A percentile compares a stretch with the other conserved stretches of the same genome.
Conservation (phyloP, 1,140 invertebrate species). For the Trichonephila clavata region DNA sequence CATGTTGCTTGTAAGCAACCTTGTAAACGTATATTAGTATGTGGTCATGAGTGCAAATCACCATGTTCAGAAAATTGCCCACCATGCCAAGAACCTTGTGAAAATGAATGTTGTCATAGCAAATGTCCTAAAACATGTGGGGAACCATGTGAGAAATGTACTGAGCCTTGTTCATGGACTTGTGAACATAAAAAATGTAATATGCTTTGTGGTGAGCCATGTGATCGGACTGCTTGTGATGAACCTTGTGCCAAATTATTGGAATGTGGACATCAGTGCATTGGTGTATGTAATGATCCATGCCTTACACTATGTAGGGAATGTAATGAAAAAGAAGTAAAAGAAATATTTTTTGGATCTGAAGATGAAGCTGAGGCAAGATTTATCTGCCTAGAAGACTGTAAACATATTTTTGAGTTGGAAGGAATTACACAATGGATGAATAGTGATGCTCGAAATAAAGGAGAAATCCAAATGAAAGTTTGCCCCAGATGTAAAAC, state of each 20-base stretch:
- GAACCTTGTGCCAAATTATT: constrained; percentile 82
- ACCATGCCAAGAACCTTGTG: constrained; percentile 78
- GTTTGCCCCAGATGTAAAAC: constrained; percentile 86
- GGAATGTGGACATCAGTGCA: constrained; percentile 86
- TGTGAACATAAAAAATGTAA: constrained; percentile 84
- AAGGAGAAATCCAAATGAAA: constrained; percentile 82
- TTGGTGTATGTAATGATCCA: constrained; percentile 87
- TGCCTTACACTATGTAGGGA: constrained; percentile 81
- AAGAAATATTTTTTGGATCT: constrained; percentile 83
- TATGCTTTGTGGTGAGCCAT: constrained; percentile 84
- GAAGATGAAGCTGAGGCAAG: constrained; percentile 80
- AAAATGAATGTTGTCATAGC: constrained; percentile 77
- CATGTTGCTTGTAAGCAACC: constrained; percentile 81
- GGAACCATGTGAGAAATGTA: constrained; percentile 76
- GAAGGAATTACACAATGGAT: constrained; percentile 84
- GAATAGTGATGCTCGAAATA: constrained; percentile 77
- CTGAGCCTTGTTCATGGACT: constrained; percentile 79
- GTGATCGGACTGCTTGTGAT: constrained; percentile 83
- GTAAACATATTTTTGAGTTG: constrained; percentile 85
- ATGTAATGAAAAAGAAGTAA: constrained; percentile 82
- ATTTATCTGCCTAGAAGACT: constrained; percentile 85
- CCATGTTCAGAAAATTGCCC: constrained; percentile 78
- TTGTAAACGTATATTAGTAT: constrained; percentile 80
- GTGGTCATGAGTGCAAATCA: constrained; percentile 80
- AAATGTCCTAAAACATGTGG: constrained; percentile 76